These are phyloP conservation scores for Aethes cnicana DNA, from an alignment of 2,888 invertebrate genomes.

Conservation along the genomic window DNA sequence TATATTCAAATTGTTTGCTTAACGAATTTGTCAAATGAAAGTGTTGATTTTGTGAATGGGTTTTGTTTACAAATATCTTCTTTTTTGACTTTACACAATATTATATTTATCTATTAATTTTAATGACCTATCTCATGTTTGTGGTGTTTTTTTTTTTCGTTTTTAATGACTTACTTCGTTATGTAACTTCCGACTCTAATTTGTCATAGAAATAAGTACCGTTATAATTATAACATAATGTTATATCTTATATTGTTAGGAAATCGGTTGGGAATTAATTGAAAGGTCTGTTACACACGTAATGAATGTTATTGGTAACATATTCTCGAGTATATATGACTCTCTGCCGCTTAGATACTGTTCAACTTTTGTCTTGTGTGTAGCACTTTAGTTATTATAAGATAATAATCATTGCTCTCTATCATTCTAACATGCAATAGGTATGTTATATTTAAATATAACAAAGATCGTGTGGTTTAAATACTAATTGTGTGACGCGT, in stretches of 20 bases:
- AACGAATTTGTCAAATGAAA: no score
- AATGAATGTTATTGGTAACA: no score
- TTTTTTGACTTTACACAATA: neutral
- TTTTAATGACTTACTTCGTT: slow-evolving; percentile 19
- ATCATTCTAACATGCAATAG: neutral
- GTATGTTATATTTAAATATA: neutral
- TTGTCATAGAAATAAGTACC: no score
- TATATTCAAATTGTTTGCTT: no score
- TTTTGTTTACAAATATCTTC: slow-evolving; percentile 27
- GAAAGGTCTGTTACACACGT: no score
- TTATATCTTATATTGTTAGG: neutral
- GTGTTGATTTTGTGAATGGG: no score
- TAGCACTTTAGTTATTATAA: slow-evolving; percentile 3
- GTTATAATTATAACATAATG: no score
- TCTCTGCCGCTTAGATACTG: no score
- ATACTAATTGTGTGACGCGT: no score
- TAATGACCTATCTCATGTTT: slow-evolving; percentile 28
- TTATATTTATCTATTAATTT: slow-evolving; percentile 1
- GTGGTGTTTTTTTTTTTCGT: slow-evolving; percentile 28
- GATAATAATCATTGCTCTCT: slow-evolving; percentile 14
- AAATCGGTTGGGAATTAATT: neutral
- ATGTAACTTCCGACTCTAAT: neutral
- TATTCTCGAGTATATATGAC: no score
- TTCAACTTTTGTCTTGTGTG: no score
- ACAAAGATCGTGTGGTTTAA: no score